Base-by-base conservation (phyloP, 1,140 invertebrate species). In the Megalopta genalis region DNA sequence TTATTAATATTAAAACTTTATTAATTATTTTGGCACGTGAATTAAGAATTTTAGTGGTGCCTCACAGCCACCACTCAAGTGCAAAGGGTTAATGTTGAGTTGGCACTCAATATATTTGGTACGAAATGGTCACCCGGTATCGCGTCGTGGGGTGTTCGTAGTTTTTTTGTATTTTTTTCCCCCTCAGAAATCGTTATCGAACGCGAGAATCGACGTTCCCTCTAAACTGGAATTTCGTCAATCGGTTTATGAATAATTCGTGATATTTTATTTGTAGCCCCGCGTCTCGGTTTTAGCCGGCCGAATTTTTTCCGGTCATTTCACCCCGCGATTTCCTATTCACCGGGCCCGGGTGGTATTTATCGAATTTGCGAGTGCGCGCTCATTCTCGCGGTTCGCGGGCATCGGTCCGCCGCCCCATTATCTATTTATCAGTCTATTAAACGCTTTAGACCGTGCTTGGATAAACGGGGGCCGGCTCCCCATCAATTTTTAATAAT, bases 401-500 rank as follows among this genome's bases (percentile, higher is more conserved):
- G n/a, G n/a, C n/a, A 71, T 82, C 52, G 70, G 65, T n/a, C 25
- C 46, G 71, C n/a, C 9, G 59, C 27, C 49, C 39, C 42, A 81
- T 86, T 86, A 86, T 82, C 76, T 79, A 81, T 86, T 86, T 75
- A 83, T 86, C 62, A 64, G 63, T 64, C 72, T 71, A 69, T 85
- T 83, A 83, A 86, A 74, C n/a, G 37, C 25, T 65, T 52, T 25
- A 9, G 37, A 25, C 67, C 46, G 27, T 80, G 42, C 2, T 37
- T 23, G 52, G 27, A 75, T 60, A 67, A 81, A n/a, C 23, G 64
- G n/a, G n/a, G 18, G n/a, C 27, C 25, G 23, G n/a, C 16, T 42
- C 54, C 32, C 23, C 64, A 27, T 68, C 42, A 66, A 59, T 81
- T 85, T 84, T 84, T 85, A 77, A 74, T 70, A 37, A 54, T 23